Conservation (phyloP, 2,888 invertebrate genomes). For the Andrena chrysosceles region DNA sequence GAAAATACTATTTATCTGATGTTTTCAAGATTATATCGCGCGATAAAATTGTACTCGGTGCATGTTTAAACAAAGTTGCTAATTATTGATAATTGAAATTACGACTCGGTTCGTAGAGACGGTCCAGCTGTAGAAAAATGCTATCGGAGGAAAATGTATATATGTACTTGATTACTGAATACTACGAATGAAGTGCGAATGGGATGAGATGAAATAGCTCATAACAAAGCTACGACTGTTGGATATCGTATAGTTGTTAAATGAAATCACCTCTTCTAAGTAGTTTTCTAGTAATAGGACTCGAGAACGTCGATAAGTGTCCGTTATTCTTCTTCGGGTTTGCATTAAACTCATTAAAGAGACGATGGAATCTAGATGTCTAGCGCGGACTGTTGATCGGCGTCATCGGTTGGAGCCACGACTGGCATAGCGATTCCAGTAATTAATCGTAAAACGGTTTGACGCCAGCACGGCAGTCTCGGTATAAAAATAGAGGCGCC, state of each 20-base stretch:
- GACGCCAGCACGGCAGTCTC: constrained; percentile 33
- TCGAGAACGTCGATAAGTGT: constrained; percentile 3
- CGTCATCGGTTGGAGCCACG: constrained; percentile 12
- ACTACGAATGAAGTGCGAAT: background rate
- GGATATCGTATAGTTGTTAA: background rate
- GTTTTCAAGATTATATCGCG: background rate
- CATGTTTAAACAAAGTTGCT: background rate
- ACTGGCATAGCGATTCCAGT: constrained; percentile 31
- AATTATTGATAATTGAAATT: background rate
- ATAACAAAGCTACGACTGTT: background rate
- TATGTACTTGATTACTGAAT: background rate
- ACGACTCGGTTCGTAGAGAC: background rate
- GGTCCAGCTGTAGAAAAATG: too few species aligned
- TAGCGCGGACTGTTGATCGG: constrained; percentile 34
- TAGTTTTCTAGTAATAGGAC: background rate
- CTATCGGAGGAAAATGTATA: background rate
- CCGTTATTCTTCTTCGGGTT: constrained; percentile 3
- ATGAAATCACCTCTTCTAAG: background rate
- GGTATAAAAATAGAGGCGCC: constrained; percentile 67
- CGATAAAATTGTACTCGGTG: background rate
- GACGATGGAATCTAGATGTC: constrained; percentile 47
- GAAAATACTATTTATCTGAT: background rate
- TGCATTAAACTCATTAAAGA: background rate
- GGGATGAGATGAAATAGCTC: background rate
- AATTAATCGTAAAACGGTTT: constrained; percentile 60